Evolutionary conservation across 2,888 invertebrate species (phyloP), one percentile per base, ranked within the genome.

Genomic region (Hydrotaea cyrtoneurina): DNA sequence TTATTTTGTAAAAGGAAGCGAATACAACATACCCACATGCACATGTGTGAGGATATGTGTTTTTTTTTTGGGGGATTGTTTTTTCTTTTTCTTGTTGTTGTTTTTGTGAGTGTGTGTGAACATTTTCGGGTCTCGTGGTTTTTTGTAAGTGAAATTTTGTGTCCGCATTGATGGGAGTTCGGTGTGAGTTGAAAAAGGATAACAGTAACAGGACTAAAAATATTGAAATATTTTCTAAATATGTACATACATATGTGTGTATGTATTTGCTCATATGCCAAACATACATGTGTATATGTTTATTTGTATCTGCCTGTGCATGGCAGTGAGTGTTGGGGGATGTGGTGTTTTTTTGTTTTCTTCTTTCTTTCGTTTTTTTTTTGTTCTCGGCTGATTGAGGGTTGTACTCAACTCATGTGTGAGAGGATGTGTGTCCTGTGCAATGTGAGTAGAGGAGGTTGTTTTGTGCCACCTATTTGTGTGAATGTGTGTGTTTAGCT

Each of bases 401-500:
- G 50, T 50, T 50, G 50, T n/a, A n/a, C 50, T 50, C n/a, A 50
- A n/a, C 15, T 50, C 64, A 15, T 64, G 36, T 75, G 21, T 36
- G 2, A 50, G 50, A 11, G 50, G 2, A 50, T 53, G 66, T 50
- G 15, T n/a, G 19, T 39, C 39, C 11, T 43, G n/a, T 66, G 3
- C 19, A 26, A 7, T 59, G 73, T 57, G 11, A 0, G 39, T 46
- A 31, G 50, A 66, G 66, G 36, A 36, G 66, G 62, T 50, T 23
- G 62, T 36, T 39, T 75, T 72, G 69, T 23, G 57, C 59, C 23
- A 43, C 31, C 26, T 64, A 59, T 78, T 73, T 76, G 83, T 76
- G 79, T 79, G 76, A 79, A 71, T 79, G 83, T 19, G 7, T 57
- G 43, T 69, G 64, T 55, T 39, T 55, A 55, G n/a, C 19, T 59